phyloP scores from a whole-genome alignment of 2,113 vertebrate species.

The Phoenicopterus ruber region DNA sequence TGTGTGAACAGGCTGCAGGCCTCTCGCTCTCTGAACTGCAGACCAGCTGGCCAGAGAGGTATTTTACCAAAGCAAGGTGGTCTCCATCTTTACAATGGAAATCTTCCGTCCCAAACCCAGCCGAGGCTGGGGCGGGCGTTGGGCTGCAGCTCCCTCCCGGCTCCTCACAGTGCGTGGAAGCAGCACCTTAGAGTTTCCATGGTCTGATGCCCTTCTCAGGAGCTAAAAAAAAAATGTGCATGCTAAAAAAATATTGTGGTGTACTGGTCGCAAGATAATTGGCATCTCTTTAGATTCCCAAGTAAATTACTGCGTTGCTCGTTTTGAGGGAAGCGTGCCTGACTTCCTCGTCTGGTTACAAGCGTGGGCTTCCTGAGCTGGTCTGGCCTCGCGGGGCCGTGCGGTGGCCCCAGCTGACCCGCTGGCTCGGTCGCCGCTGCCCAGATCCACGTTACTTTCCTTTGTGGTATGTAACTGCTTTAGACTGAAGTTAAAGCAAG shows the following conservation, averaged over 20 bases:
- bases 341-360: background rate
- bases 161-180: accelerated
- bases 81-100: background rate
- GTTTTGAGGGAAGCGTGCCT: background rate
- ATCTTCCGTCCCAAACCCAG: background rate
- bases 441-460: background rate
- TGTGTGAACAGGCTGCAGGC: background rate
- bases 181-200: background rate
- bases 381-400: background rate
- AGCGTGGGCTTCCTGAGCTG: background rate
- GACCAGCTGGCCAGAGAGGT: background rate
- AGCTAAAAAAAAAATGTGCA: background rate
- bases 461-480: background rate
- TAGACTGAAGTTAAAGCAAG: background rate
- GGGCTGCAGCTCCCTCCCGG: background rate
- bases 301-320: background rate
- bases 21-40: background rate
- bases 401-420: background rate
- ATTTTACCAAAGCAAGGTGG: background rate
- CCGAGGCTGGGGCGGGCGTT: background rate
- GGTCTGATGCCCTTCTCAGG: background rate
- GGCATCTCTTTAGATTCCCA: background rate
- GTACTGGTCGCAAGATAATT: background rate
- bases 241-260: background rate
- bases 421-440: background rate